Evolutionary conservation across 2,888 invertebrate genomes (phyloP), one percentile per base, ranked within the genome.

Genomic region (Periphyllus acericola): DNA sequence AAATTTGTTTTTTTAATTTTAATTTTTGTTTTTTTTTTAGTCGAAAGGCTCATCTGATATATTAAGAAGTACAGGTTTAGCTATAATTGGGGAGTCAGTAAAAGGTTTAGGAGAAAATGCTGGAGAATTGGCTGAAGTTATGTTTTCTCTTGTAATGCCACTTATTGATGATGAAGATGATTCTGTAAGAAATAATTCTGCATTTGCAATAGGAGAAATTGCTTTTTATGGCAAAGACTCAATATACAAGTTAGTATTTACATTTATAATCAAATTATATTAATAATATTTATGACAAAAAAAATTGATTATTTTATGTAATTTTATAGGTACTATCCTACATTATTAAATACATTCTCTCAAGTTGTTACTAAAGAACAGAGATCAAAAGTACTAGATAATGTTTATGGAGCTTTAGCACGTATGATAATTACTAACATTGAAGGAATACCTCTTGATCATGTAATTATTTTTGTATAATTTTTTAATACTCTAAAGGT

Each of bases 391-490:
- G 94, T 94, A 8, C 92, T 95, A 89, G 96, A 96, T 91, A 96
- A 96, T 91, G 94, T 96, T 90, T 95, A 95, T 91, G 96, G 95
- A 82, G 95, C 96, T 60, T 93, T 96, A 83, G 95, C 95, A 46
- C 93, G 96, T 89, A 93, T 96, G 91, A 95, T 96, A 83, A 92
- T 94, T 68, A 93, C 94, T 3, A 95, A 95, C 91, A 92, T 93
- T 75, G 91, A 91, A 88, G 92, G 93, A 90, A 92, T 96, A 89
- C 96, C 96, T 34, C 91, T 96, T 88, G 93, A 93, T n/a, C 94
- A 95, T 91, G 95, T 94, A 90, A 90, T 90, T 89, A 71, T 82
- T 66, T 52, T 32, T 21, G 9, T 74, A 4, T 74, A 52, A 0
- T 72, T 71, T 9, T 4, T 6, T 29, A 68, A 1, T n/a, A n/a